Conservation (phyloP, 2,888 invertebrate genomes). For the Plebejus anna region DNA sequence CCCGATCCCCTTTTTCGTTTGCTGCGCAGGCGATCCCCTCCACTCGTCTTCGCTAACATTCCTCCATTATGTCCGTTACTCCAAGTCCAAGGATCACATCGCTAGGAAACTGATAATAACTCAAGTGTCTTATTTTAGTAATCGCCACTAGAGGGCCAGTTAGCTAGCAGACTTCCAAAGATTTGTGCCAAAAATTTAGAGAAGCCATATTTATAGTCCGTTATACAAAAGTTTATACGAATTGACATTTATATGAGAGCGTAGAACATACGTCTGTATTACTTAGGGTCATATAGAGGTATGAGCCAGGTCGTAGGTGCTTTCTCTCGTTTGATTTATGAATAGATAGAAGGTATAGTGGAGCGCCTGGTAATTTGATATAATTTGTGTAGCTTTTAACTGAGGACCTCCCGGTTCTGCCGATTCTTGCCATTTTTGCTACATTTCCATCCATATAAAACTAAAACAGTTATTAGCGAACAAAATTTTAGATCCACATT, state of each 20-base stretch:
- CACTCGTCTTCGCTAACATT: slow-evolving; percentile 62
- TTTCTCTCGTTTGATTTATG: slow-evolving; percentile 63
- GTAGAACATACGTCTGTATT: slow-evolving; percentile 62
- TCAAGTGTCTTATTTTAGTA: slow-evolving; percentile 78
- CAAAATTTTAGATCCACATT: slow-evolving; percentile 60
- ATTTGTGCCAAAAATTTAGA: slow-evolving; percentile 68
- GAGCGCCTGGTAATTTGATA: slow-evolving; percentile 62
- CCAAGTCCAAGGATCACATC: slow-evolving; percentile 56
- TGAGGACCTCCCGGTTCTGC: slow-evolving; percentile 52
- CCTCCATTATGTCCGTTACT: slow-evolving; percentile 58
- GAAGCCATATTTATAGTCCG: slow-evolving; percentile 57
- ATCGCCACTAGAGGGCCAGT: slow-evolving; percentile 71
- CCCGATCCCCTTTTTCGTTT: slow-evolving; percentile 29
- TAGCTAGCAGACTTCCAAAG: slow-evolving; percentile 73
- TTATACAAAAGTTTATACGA: slow-evolving; percentile 46
- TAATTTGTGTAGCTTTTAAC: slow-evolving; percentile 66
- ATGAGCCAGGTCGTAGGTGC: slow-evolving; percentile 72
- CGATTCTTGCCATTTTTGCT: slow-evolving; percentile 72
- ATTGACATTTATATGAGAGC: slow-evolving; percentile 50
- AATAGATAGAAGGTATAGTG: slow-evolving; percentile 66
- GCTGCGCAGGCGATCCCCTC: slow-evolving; percentile 43
- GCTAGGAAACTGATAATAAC: slow-evolving; percentile 71
- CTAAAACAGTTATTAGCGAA: slow-evolving; percentile 57
- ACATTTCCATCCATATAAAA: slow-evolving; percentile 72
- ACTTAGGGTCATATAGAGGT: slow-evolving; percentile 67